Evolutionary conservation across 2,888 invertebrate genomes (phyloP).

Genomic region (Atethmia centrago): DNA sequence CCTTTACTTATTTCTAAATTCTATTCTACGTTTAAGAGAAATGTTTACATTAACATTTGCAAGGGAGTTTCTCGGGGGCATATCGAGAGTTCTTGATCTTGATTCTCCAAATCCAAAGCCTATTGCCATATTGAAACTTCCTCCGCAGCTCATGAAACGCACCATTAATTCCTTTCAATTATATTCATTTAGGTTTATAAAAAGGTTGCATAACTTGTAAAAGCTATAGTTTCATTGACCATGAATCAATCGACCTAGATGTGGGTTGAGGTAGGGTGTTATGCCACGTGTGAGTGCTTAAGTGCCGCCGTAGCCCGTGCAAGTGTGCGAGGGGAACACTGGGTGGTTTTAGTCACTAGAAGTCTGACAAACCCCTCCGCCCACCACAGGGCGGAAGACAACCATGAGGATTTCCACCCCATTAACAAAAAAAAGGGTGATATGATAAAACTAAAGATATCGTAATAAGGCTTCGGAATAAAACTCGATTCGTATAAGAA

Average conservation of each 20-base stretch:
- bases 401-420: too few relatives aligned
- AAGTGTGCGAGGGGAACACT: too few relatives aligned
- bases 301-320: too few relatives aligned
- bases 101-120: constrained; percentile 38
- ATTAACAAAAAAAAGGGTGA: too few relatives aligned
- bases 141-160: constrained; percentile 40
- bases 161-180: constrained; percentile 49
- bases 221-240: neutral
- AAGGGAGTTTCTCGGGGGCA: constrained; percentile 3
- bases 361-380: too few relatives aligned
- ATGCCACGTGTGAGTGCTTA: too few relatives aligned
- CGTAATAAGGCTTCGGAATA: too few relatives aligned
- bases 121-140: constrained; percentile 41
- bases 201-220: neutral
- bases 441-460: too few relatives aligned
- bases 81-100: constrained; percentile 8
- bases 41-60: constrained; percentile 19
- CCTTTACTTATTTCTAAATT: neutral
- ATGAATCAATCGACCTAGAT: neutral
- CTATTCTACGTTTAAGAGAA: neutral
- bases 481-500: too few relatives aligned
- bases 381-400: too few relatives aligned
- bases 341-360: too few relatives aligned
- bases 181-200: neutral
- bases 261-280: neutral